These are phyloP conservation scores for Cyprichromis sp. DNA, from an alignment of 2,113 vertebrate genomes.

Conservation along the genomic window DNA sequence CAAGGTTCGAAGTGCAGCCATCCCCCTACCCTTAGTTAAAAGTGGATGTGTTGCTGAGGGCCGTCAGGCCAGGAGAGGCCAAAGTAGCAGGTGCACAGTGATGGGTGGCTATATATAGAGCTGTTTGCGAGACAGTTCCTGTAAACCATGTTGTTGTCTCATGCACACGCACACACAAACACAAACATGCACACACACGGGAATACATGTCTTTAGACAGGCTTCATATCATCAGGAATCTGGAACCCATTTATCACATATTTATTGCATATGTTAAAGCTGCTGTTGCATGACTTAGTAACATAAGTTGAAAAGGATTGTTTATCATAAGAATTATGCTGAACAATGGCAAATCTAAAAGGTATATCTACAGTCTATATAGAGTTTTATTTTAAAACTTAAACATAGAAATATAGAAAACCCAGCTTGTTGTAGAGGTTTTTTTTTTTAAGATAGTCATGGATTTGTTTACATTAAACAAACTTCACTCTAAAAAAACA, in stretches of 20 bases:
- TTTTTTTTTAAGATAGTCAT: background rate
- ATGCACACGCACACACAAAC: background rate
- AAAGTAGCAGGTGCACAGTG: conserved; percentile 51
- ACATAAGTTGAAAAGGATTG: background rate
- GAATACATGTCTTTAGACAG: background rate
- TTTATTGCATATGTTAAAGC: background rate
- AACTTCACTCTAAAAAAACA: background rate
- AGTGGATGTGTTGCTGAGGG: conserved; percentile 58
- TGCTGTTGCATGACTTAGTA: background rate
- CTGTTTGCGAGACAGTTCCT: conserved; percentile 32
- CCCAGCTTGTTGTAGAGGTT: background rate
- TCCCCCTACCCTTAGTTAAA: conserved; percentile 18
- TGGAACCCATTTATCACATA: background rate
- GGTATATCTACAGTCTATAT: background rate
- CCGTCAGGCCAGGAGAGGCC: background rate
- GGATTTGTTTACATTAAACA: background rate
- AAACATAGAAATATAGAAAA: background rate
- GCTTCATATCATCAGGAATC: background rate
- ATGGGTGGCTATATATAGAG: conserved; percentile 56
- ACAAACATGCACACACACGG: background rate
- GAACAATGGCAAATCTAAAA: background rate
- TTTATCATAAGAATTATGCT: background rate
- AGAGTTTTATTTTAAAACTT: background rate
- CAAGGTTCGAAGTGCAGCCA: background rate
- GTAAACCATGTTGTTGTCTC: conserved; percentile 10